These are phyloP conservation scores for Neosilurus mollespiculum DNA, from an alignment of 2,797 vertebrate genomes.

Conservation along the genomic window DNA sequence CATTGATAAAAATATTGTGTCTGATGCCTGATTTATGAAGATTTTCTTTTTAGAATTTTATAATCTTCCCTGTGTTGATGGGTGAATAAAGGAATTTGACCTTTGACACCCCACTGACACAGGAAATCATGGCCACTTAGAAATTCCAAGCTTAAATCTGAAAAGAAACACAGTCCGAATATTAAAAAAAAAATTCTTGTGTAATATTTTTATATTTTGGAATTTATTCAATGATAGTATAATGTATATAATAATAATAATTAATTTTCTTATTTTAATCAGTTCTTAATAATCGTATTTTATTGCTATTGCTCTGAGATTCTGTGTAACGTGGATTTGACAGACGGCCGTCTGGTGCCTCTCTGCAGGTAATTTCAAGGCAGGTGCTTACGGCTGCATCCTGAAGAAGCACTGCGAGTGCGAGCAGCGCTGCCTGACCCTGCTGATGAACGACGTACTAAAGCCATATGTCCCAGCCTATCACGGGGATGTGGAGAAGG, in stretches of 20 bases:
- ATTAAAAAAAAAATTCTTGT: background rate
- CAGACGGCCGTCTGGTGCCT: background rate
- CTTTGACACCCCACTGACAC: background rate
- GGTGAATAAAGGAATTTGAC: background rate
- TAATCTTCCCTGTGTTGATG: background rate
- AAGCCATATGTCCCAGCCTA: constrained; percentile 90
- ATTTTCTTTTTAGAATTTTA: background rate
- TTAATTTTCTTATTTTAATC: too few species aligned
- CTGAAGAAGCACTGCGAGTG: constrained; percentile 98
- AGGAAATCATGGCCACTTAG: background rate
- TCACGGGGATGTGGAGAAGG: constrained; percentile 92
- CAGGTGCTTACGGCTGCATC: constrained; percentile 90
- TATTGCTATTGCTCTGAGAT: too few species aligned
- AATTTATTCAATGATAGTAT: background rate
- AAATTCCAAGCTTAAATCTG: background rate
- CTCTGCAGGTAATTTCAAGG: constrained; percentile 92
- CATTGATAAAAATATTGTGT: background rate
- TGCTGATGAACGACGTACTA: constrained; percentile 89
- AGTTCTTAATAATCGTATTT: too few species aligned
- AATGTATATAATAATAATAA: background rate
- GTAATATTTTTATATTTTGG: too few species aligned
- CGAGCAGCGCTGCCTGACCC: constrained; percentile 92
- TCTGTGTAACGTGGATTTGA: too few species aligned
- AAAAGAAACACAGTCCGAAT: background rate
- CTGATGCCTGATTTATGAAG: background rate